Evolutionary conservation across 37 sponge, comb jelly and placozoan genomes (phyloP).

Genomic region (Ephydatia muelleri): DNA sequence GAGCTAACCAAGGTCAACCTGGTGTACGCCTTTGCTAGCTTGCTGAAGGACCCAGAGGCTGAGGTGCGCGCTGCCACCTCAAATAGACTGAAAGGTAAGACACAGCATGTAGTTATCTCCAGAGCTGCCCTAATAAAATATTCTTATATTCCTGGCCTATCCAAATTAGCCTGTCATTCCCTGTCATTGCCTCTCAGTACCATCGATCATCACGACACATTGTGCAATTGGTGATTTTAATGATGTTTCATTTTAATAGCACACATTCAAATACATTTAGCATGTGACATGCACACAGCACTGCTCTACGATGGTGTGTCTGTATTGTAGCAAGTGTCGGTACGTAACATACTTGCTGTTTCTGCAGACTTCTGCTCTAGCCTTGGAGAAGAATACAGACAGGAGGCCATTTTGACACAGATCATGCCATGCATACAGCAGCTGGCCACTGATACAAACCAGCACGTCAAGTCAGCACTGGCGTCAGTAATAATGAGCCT

Average conservation of each 20-base stretch:
- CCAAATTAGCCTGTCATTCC: too few relatives aligned
- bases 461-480: constrained; percentile 95
- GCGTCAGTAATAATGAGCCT: constrained; percentile 99
- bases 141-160: too few relatives aligned
- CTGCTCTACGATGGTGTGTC: constrained; percentile 2
- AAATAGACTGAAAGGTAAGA: constrained; percentile 87
- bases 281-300: neutral
- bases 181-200: too few relatives aligned
- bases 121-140: too few relatives aligned
- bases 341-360: neutral
- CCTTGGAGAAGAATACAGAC: constrained; percentile 76
- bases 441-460: constrained; percentile 89
- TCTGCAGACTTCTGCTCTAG: constrained; percentile 84
- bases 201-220: too few relatives aligned
- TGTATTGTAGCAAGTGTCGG: neutral
- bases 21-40: constrained; percentile 79
- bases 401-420: constrained; percentile 79
- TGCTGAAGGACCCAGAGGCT: constrained; percentile 96
- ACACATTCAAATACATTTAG: too few relatives aligned
- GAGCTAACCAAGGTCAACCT: constrained; percentile 85
- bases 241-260: too few relatives aligned
- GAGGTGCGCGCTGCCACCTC: constrained; percentile 96
- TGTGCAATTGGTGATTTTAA: too few relatives aligned
- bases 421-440: constrained; percentile 93
- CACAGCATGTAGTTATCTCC: too few relatives aligned